Evolutionary conservation across 2,888 invertebrate species (phyloP), one percentile per base, ranked within the genome.

Genomic region (Iphiclides podalirius): DNA sequence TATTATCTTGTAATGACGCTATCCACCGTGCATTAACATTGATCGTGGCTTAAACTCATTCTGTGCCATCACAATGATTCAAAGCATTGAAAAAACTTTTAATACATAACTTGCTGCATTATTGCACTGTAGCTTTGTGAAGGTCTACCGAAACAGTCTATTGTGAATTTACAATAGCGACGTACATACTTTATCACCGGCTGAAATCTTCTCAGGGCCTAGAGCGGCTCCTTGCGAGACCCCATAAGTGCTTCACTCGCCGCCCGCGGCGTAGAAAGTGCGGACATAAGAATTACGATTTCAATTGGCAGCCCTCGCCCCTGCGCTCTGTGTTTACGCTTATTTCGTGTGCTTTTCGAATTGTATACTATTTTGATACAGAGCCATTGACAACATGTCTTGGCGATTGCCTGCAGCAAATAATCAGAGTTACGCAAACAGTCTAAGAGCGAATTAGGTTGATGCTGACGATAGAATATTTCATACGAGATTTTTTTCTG

Each of bases 271-370:
- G 59, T 64, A 57, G 72, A 73, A 72, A 75, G 72, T 70, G 68
- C 68, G 63, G 66, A 72, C 66, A 66, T 66, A 63, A 63, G 65
- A 66, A 70, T 68, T 69, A 67, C 70, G 58, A 64, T 71, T 71
- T 70, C 72, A 72, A 72, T 71, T 70, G 66, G 61, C 52, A 42
- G 26, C 54, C 58, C 57, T 55, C 31, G 49, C 28, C 17, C 55
- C 36, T 49, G 53, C 52, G 52, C 51, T 55, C 55, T 57, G 55
- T 47, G 53, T 34, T 47, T 57, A 46, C 17, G 41, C 14, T 44
- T 41, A 38, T 48, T 49, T 46, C 31, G 38, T 42, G 17, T 48
- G 44, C 45, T 52, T 52, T 45, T 37, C 14, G 26, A 45, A 52
- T 41, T 33, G 33, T 28, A 37, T 42, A 43, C 17, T 33, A 42